phyloP scores from a whole-genome alignment of 2,113 vertebrate species.

The Boulengeromyrus knoepffleri region DNA sequence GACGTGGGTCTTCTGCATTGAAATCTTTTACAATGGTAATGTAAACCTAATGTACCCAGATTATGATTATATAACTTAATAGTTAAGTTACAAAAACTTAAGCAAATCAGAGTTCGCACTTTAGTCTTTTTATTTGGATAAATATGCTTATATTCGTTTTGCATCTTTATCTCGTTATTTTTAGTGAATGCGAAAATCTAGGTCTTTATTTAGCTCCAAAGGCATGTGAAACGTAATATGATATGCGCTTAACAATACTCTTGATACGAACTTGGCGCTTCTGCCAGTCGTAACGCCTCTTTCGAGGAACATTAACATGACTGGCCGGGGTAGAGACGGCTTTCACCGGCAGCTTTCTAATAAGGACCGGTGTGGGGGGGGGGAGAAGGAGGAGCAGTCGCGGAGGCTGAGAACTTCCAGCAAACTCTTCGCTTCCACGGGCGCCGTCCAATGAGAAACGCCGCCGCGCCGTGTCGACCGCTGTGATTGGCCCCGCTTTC shows the following conservation, averaged over 20 bases:
- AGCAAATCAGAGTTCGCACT: not conserved
- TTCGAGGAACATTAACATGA: not conserved
- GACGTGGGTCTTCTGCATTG: not conserved
- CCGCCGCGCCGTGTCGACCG: constrained; percentile 19
- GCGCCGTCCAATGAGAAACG: constrained; percentile 45
- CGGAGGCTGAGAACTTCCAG: constrained; percentile 12
- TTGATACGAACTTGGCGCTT: not conserved
- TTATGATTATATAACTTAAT: not conserved
- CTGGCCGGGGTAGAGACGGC: not conserved
- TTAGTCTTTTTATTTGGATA: not conserved
- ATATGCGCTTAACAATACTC: not conserved
- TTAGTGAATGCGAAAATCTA: not conserved
- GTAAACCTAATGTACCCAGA: not conserved
- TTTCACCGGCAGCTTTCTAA: not conserved
- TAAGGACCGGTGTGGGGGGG: not conserved
- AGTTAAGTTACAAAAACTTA: not conserved
- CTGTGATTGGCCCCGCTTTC: constrained; percentile 47
- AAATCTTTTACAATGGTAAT: not conserved
- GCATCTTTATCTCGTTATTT: not conserved
- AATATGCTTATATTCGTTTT: not conserved
- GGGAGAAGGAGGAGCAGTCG: not conserved
- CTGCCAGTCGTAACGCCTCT: not conserved
- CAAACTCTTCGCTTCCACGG: constrained; percentile 39
- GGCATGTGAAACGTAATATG: not conserved
- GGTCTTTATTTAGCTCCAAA: not conserved